These are phyloP conservation scores for Rhabdomys dilectus DNA, from an alignment of 2,113 vertebrate genomes.

Conservation along the genomic window DNA sequence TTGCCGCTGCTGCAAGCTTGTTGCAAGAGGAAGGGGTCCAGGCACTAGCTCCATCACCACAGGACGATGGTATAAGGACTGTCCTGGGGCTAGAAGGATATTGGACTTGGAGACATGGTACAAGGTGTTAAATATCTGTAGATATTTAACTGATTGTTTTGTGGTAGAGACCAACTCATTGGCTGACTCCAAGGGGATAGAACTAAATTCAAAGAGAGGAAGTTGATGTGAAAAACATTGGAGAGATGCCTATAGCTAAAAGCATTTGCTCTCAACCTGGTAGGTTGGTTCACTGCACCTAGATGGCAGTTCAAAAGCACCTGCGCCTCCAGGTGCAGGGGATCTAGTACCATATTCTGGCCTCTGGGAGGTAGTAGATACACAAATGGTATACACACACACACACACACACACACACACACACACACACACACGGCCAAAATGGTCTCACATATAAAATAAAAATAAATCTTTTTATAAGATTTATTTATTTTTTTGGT, in stretches of 20 bases:
- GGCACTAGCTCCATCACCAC: background rate
- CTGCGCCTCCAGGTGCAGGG: background rate
- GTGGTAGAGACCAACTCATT: background rate
- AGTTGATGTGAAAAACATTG: constrained; percentile 24
- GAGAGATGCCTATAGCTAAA: background rate
- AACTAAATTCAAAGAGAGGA: constrained; percentile 24
- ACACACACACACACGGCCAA: background rate
- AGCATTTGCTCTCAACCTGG: background rate
- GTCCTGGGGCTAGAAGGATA: background rate
- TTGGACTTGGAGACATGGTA: background rate
- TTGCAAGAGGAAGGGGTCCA: background rate
- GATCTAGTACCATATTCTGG: background rate
- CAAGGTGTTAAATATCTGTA: background rate
- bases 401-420: background rate
- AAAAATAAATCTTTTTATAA: background rate
- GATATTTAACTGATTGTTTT: constrained; percentile 22
- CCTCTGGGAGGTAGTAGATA: background rate
- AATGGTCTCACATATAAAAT: background rate
- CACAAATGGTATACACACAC: background rate
- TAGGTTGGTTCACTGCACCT: background rate
- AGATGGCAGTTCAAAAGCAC: background rate
- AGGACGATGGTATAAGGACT: background rate
- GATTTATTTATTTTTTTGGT: background rate
- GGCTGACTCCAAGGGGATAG: background rate
- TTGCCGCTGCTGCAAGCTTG: background rate